These are phyloP conservation scores for Leptopilina boulardi DNA, from an alignment of 1,140 invertebrate genomes.

Conservation along the genomic window DNA sequence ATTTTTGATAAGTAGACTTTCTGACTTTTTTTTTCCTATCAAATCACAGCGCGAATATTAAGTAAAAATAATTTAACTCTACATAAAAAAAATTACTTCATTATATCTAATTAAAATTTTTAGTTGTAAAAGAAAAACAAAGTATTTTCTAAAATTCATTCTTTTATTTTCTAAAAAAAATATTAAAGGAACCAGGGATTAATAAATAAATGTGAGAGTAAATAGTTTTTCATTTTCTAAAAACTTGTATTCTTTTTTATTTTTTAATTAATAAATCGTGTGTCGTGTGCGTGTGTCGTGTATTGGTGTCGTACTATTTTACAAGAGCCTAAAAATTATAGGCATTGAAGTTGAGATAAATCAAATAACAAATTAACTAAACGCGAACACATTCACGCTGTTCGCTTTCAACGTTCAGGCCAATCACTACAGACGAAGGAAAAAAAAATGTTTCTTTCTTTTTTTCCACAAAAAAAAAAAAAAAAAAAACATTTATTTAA, in stretches of 20 bases:
- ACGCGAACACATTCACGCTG: conserved; percentile 66
- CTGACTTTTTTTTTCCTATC: no score
- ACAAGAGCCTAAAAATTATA: conserved; percentile 65
- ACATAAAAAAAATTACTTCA: no score
- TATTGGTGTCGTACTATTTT: conserved; percentile 71
- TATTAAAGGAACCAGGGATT: no score
- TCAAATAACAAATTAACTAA: conserved; percentile 77
- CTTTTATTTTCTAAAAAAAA: neutral
- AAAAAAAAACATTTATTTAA: neutral
- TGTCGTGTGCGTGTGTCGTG: conserved; percentile 61
- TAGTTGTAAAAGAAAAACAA: no score
- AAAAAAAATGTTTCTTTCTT: conserved; percentile 1
- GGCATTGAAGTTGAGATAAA: conserved; percentile 71
- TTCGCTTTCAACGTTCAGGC: conserved; percentile 35
- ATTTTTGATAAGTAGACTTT: no score
- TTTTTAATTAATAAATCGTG: conserved; percentile 74
- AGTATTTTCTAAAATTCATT: no score
- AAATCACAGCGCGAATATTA: no score
- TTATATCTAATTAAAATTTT: no score
- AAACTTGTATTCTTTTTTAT: conserved; percentile 73
- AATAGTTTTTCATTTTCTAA: conserved; percentile 64
- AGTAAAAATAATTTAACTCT: no score
- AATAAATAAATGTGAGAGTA: neutral
- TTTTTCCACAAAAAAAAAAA: conserved; percentile 6
- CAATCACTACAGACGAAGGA: conserved; percentile 36